Conservation (phyloP, 2,888 invertebrate genomes). For the Monochamus alternatus region DNA sequence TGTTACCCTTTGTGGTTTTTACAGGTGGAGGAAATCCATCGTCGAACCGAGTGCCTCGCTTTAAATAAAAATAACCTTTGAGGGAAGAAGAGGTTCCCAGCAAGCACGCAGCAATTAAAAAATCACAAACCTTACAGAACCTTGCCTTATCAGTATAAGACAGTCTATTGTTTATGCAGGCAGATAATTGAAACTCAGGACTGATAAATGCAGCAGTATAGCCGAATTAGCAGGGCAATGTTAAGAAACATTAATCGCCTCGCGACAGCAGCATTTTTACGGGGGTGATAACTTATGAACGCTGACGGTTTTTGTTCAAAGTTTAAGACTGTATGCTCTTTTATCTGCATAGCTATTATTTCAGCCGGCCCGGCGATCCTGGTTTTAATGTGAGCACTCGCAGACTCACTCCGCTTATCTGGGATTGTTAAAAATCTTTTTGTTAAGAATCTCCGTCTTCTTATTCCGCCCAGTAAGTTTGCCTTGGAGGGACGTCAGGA, state of each 20-base stretch:
- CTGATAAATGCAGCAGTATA: not conserved
- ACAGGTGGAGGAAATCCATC: too few relatives aligned
- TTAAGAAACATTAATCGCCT: conserved; percentile 65
- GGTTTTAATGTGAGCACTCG: conserved; percentile 36
- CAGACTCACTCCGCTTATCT: conserved; percentile 39
- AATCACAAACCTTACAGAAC: too few relatives aligned
- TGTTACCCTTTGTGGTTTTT: too few relatives aligned
- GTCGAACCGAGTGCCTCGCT: too few relatives aligned
- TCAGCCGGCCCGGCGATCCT: conserved; percentile 43
- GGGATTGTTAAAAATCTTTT: conserved; percentile 31
- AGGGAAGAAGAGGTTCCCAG: too few relatives aligned
- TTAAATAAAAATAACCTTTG: too few relatives aligned
- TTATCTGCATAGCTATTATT: conserved; percentile 50
- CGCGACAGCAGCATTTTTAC: conserved; percentile 62
- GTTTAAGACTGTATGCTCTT: conserved; percentile 50
- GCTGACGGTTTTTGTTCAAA: conserved; percentile 56
- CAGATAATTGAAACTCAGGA: conserved; percentile 60
- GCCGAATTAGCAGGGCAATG: conserved; percentile 63
- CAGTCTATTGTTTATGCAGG: conserved; percentile 31
- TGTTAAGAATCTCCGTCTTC: not conserved
- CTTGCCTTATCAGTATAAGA: too few relatives aligned
- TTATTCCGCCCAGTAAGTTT: too few relatives aligned
- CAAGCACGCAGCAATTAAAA: too few relatives aligned
- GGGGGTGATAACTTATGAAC: conserved; percentile 61
- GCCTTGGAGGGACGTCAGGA: too few relatives aligned